A percentile compares a stretch with the other conserved stretches of the same genome.
Conservation (phyloP, 2,113 vertebrate species). For the Kobus ellipsiprymnus region DNA sequence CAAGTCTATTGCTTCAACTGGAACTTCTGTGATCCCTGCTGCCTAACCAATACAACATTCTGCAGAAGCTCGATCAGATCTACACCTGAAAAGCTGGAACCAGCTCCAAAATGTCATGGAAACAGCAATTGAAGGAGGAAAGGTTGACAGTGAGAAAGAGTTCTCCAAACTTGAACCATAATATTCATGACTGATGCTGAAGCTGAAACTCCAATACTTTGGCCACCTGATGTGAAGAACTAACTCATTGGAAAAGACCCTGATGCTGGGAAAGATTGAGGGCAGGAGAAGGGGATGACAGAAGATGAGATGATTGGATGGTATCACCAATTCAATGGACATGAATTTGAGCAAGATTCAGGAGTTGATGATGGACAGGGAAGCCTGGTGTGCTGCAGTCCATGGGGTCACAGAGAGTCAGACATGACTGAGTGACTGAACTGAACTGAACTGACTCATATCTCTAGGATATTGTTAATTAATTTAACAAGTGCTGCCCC, state of each 20-base stretch:
- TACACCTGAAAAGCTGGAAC: background rate
- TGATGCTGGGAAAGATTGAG: background rate
- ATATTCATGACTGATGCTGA: background rate
- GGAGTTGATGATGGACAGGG: background rate
- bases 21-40: background rate
- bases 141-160: background rate
- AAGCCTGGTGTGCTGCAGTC: background rate
- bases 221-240: background rate
- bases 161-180: background rate
- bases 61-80: constrained; percentile 23
- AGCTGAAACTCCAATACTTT: background rate
- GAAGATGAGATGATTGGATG: background rate
- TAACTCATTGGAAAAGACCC: background rate
- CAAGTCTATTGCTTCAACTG: background rate
- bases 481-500: background rate
- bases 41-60: background rate
- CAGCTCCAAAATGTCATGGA: background rate
- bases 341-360: background rate
- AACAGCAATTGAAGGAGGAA: background rate
- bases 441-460: background rate
- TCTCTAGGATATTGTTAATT: background rate
- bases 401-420: background rate
- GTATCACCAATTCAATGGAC: background rate
- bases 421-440: background rate
- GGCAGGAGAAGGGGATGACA: background rate